Conservation (phyloP, 2,888 invertebrate genomes). For the Synanthedon vespiformis region DNA sequence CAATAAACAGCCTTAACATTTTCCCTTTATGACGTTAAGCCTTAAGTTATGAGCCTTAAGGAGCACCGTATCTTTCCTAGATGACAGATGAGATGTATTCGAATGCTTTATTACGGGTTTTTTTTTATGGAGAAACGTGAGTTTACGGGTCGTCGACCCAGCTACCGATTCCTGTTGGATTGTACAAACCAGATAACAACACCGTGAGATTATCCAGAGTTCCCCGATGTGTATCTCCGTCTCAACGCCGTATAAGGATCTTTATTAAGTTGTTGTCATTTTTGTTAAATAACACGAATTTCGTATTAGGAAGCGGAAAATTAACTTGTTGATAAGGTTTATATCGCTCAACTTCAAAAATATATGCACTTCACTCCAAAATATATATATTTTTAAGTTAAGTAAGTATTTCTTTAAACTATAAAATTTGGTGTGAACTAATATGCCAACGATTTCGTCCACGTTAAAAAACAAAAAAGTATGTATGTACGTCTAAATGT, state of each 20-base stretch:
- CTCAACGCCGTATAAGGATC: constrained; percentile 28
- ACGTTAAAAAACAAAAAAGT: too few species aligned
- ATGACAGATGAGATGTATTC: constrained; percentile 56
- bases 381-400: too few species aligned
- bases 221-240: constrained; percentile 31
- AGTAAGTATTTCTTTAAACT: too few species aligned
- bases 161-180: constrained; percentile 48
- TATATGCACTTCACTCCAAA: too few species aligned
- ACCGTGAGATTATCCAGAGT: constrained; percentile 35
- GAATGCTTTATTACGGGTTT: constrained; percentile 45
- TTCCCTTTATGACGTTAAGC: constrained; percentile 44
- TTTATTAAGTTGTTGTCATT: constrained; percentile 20
- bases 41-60: constrained; percentile 50
- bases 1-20: constrained; percentile 40
- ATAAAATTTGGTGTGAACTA: too few species aligned
- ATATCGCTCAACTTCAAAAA: too few species aligned
- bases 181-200: constrained; percentile 28
- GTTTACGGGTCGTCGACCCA: constrained; percentile 43
- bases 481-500: too few species aligned
- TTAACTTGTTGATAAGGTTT: neutral
- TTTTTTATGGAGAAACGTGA: constrained; percentile 48
- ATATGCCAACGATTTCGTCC: too few species aligned
- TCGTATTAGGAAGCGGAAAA: neutral
- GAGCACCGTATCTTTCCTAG: constrained; percentile 40
- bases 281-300: neutral